Evolutionary conservation across 1,140 invertebrate genomes (phyloP).

Genomic region (Apocrypta bakeri): DNA sequence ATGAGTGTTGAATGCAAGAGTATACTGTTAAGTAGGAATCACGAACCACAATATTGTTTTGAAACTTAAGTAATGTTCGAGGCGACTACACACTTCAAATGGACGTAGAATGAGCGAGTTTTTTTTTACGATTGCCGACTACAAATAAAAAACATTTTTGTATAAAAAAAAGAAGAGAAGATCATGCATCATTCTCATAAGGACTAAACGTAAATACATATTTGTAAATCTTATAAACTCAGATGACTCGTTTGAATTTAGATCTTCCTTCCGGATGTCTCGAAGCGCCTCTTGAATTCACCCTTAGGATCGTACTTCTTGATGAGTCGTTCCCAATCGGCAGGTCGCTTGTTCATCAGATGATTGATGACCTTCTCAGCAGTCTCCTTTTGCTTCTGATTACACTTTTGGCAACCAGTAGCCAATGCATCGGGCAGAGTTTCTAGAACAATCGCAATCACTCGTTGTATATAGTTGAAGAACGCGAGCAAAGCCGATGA

Average conservation of each 20-base stretch:
- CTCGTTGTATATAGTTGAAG: not conserved
- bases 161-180: slow-evolving; percentile 17
- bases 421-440: slow-evolving; percentile 69
- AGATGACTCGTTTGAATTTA: slow-evolving; percentile 24
- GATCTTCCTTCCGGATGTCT: slow-evolving; percentile 49
- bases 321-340: slow-evolving; percentile 69
- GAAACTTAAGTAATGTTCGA: not conserved
- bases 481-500: too few species aligned
- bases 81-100: not conserved
- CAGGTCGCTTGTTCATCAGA: slow-evolving; percentile 63
- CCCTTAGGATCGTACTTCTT: slow-evolving; percentile 71
- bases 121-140: slow-evolving; percentile 28
- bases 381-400: slow-evolving; percentile 67
- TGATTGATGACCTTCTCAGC: slow-evolving; percentile 71
- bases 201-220: slow-evolving; percentile 21
- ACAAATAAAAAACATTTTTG: slow-evolving; percentile 14
- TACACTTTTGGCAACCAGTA: slow-evolving; percentile 69
- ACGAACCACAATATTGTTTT: slow-evolving; percentile 34
- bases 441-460: slow-evolving; percentile 60
- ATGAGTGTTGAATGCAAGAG: not conserved
- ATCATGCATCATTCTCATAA: slow-evolving; percentile 29
- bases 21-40: slow-evolving; percentile 16
- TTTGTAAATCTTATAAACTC: slow-evolving; percentile 32
- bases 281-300: slow-evolving; percentile 67
- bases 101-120: not conserved